A percentile compares a stretch with the other conserved stretches of the same genome.
phyloP scores from a whole-genome alignment of 1,140 invertebrate genomes.

The Plodia interpunctella region DNA sequence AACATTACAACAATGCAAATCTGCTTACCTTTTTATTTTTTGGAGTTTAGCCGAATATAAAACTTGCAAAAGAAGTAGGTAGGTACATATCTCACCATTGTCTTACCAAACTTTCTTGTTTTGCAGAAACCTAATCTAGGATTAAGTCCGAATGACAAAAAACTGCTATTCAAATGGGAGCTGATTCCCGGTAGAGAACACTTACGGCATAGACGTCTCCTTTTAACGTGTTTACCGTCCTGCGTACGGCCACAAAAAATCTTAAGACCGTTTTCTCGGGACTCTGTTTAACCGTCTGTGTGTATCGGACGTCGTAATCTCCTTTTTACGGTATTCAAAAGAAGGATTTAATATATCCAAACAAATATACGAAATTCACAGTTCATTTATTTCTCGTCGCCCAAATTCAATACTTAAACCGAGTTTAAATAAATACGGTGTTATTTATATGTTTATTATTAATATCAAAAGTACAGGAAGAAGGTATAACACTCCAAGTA shows the following conservation, averaged over 20 bases:
- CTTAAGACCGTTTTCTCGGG: constrained; percentile 35
- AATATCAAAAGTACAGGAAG: constrained; percentile 1
- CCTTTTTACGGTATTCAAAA: constrained; percentile 22
- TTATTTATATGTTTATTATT: not conserved
- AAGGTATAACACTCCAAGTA: not conserved
- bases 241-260: constrained; percentile 25
- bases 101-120: not conserved
- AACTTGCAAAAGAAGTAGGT: not conserved
- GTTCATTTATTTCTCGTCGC: constrained; percentile 14
- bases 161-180: not conserved
- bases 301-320: constrained; percentile 33
- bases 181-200: not conserved
- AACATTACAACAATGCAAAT: not conserved
- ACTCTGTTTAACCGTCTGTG: constrained; percentile 20
- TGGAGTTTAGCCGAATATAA: not conserved
- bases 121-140: not conserved
- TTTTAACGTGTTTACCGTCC: constrained; percentile 8
- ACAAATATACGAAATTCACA: constrained; percentile 23
- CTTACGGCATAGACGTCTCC: not conserved
- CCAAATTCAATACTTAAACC: not conserved
- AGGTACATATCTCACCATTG: too few species aligned
- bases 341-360: constrained; percentile 15
- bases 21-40: too few species aligned
- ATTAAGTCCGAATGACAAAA: not conserved
- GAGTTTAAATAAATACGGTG: not conserved